Conservation (phyloP, 2,113 vertebrate species). For the Eubucco bourcierii region DNA sequence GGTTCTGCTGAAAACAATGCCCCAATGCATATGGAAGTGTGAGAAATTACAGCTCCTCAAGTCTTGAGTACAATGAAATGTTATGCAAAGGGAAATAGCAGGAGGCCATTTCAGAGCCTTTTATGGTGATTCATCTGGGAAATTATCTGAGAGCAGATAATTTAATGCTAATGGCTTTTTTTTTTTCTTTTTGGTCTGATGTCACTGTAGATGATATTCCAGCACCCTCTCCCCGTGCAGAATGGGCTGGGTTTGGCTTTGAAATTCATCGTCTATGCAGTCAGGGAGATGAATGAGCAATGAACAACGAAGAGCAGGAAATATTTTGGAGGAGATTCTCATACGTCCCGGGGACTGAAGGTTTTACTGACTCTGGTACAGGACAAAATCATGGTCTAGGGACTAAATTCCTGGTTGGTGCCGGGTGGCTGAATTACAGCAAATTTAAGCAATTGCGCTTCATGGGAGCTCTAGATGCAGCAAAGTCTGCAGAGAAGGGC, state of each 20-base stretch:
- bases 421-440: neutral
- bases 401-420: neutral
- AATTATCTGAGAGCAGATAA: conserved; percentile 58
- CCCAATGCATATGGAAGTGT: neutral
- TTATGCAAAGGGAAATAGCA: neutral
- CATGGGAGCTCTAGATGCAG: accelerated
- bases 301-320: neutral
- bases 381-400: neutral
- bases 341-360: neutral
- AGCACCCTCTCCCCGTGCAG: neutral
- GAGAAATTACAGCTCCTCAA: conserved; percentile 11
- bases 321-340: neutral
- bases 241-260: neutral
- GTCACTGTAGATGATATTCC: neutral
- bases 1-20: neutral
- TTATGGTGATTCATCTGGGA: conserved; percentile 50
- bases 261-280: neutral
- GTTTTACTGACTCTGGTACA: neutral
- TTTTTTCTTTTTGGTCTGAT: neutral
- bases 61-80: neutral
- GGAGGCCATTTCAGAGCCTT: conserved; percentile 40
- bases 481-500: neutral
- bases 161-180: conserved; percentile 33
- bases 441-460: neutral
- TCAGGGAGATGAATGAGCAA: neutral